Percentiles rank a stretch among this genome's conserved stretches.
phyloP scores from a whole-genome alignment of 2,888 invertebrate genomes.

The Xiphydria camelus region DNA sequence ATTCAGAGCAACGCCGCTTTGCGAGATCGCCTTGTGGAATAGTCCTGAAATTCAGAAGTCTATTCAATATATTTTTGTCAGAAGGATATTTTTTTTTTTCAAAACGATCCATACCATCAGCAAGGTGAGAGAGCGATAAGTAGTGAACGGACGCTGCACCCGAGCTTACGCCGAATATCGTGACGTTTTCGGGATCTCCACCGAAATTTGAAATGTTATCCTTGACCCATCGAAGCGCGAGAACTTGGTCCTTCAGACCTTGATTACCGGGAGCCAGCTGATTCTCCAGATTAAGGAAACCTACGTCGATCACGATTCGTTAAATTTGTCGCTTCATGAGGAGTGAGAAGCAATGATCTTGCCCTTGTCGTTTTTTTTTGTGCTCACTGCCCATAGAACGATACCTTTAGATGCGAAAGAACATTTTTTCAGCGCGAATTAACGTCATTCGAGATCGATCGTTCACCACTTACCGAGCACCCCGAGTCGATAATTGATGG shows the following conservation, averaged over 20 bases:
- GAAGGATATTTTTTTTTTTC: background rate
- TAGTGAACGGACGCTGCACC: conserved; percentile 33
- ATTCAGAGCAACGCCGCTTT: background rate
- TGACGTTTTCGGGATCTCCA: conserved; percentile 42
- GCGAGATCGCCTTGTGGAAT: background rate
- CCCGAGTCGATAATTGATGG: conserved; percentile 46
- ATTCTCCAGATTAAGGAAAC: conserved; percentile 11
- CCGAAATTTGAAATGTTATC: conserved; percentile 42
- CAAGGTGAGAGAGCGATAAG: conserved; percentile 15
- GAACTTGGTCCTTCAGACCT: conserved; percentile 13
- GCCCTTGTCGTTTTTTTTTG: too few relatives aligned
- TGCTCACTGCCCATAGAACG: background rate
- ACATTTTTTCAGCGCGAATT: background rate
- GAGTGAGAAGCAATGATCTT: too few relatives aligned
- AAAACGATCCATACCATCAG: conserved; percentile 7
- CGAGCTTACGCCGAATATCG: conserved; percentile 41
- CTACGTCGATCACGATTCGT: too few relatives aligned
- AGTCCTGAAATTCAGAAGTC: background rate
- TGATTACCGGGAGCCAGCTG: conserved; percentile 11
- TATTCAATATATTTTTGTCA: background rate
- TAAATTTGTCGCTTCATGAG: too few relatives aligned
- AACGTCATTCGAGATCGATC: too few relatives aligned
- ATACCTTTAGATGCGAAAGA: background rate
- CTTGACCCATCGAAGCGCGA: conserved; percentile 32
- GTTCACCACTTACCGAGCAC: conserved; percentile 32